These are phyloP conservation scores for Drosophila saltans DNA, from an alignment of 1,140 invertebrate genomes.

Conservation along the genomic window DNA sequence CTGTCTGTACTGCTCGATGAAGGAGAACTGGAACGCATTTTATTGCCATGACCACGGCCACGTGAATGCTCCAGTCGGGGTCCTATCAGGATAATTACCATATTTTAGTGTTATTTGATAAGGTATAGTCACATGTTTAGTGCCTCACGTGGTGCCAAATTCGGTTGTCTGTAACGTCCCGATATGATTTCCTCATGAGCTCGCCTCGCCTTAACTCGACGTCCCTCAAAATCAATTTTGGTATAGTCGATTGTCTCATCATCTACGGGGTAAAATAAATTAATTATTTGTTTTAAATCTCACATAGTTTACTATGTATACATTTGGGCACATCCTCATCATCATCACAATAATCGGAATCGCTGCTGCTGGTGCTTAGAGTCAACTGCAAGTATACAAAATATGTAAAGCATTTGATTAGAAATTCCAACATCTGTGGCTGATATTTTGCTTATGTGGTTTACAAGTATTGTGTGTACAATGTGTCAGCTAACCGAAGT, in stretches of 20 bases:
- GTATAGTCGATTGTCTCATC: slow-evolving; percentile 79
- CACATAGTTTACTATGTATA: neutral
- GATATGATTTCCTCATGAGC: slow-evolving; percentile 83
- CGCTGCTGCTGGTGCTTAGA: slow-evolving; percentile 76
- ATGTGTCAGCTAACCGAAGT: neutral
- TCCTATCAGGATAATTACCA: slow-evolving; percentile 26
- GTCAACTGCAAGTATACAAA: slow-evolving; percentile 61
- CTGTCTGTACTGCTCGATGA: slow-evolving; percentile 59
- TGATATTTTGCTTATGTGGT: neutral
- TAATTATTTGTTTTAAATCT: neutral
- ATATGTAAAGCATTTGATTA: neutral
- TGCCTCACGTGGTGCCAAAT: slow-evolving; percentile 72
- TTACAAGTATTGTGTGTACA: neutral
- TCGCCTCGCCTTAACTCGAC: slow-evolving; percentile 75
- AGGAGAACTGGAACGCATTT: slow-evolving; percentile 58
- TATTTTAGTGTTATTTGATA: neutral
- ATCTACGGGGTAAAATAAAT: slow-evolving; percentile 34
- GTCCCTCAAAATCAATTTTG: slow-evolving; percentile 80
- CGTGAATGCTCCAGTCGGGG: slow-evolving; percentile 65
- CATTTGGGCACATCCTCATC: slow-evolving; percentile 77
- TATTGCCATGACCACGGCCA: slow-evolving; percentile 41
- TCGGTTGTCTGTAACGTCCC: slow-evolving; percentile 80
- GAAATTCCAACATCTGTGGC: slow-evolving; percentile 17
- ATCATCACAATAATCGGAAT: slow-evolving; percentile 79
- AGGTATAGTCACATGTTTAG: neutral